These are phyloP conservation scores for Pomatorhinus ruficollis DNA, from an alignment of 2,113 vertebrate genomes.

Conservation along the genomic window DNA sequence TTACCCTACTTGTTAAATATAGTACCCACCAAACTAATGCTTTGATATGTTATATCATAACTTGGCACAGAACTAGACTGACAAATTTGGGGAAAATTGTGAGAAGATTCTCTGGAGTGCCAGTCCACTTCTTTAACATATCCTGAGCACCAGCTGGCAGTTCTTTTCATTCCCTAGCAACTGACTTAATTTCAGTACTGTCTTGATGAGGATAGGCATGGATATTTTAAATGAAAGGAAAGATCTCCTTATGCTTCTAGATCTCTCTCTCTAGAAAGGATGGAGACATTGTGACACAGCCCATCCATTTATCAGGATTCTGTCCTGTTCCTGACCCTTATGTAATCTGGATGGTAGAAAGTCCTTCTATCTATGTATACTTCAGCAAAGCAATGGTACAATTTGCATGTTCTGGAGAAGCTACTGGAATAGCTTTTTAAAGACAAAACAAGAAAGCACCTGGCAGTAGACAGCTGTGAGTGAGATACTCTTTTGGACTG, in stretches of 20 bases:
- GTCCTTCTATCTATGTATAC: background rate
- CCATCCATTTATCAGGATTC: background rate
- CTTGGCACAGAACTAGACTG: constrained; percentile 30
- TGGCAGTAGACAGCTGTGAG: background rate
- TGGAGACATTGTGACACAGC: background rate
- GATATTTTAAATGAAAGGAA: background rate
- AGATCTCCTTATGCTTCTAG: background rate
- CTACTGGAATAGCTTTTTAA: background rate
- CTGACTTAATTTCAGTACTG: constrained; percentile 35
- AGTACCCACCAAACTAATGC: constrained; percentile 11
- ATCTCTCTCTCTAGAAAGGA: background rate
- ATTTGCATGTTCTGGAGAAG: background rate
- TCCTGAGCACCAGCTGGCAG: constrained; percentile 55
- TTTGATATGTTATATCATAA: constrained; percentile 17
- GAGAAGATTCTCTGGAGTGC: constrained; percentile 50
- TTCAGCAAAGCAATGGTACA: background rate
- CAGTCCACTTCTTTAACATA: constrained; percentile 49
- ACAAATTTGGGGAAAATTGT: constrained; percentile 40
- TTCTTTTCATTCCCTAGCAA: constrained; percentile 57
- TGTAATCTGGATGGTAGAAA: background rate
- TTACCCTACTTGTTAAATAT: constrained; percentile 26
- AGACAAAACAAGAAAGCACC: background rate
- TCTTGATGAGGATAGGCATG: background rate
- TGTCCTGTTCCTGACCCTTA: background rate
- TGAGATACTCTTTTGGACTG: background rate